Base-by-base conservation (phyloP, 2,888 invertebrate species). In the Pachycephus smyrnensis region DNA sequence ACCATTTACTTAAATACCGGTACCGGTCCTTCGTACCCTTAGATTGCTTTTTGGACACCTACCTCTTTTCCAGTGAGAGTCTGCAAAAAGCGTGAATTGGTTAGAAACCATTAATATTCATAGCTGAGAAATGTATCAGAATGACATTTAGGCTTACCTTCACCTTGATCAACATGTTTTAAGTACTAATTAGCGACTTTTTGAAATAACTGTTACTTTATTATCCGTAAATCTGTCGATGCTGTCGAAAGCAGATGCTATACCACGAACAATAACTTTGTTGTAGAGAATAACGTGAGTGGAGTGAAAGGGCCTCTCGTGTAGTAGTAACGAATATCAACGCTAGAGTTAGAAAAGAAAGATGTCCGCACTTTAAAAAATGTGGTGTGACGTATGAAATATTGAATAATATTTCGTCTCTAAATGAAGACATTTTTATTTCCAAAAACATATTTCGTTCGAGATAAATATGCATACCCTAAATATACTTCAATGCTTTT, bases 21-120 rank as follows among this genome's bases (percentile, higher is more conserved):
- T 55, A 55, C 9, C 55, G 23, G 55, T 55, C 23, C 55, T 55
- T 55, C 23, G 23, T 55, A 23, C 55, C 23, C 23, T 23, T 23
- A 55, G 55, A 55, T 55, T 55, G 9, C 2, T 55, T 55, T 55
- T 55, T 77, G 40, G 33, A 80, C 83, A 90, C 89, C 91, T 88
- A 92, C 93, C 91, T 97, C 97, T 93, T 97, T 97, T 79, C 97
- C 97, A 79, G 97, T 97, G 83, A 97, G 94, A 76, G 97, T 97
- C 97, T 97, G 92, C 80, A 93, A 91, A 86, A 81, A 82, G 86
- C 82, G 84, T 80, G 84, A 84, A 79, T 68, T 79, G 84, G 80
- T 68, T 68, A 82, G 76, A 30, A 82, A 77, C 74, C 79, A 82
- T 32, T 74, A 31, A 76, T 33, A 75, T 31, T 69, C 32, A 76